phyloP scores from a whole-genome alignment of 2,797 vertebrate species.

The Steatocranus sp. region DNA sequence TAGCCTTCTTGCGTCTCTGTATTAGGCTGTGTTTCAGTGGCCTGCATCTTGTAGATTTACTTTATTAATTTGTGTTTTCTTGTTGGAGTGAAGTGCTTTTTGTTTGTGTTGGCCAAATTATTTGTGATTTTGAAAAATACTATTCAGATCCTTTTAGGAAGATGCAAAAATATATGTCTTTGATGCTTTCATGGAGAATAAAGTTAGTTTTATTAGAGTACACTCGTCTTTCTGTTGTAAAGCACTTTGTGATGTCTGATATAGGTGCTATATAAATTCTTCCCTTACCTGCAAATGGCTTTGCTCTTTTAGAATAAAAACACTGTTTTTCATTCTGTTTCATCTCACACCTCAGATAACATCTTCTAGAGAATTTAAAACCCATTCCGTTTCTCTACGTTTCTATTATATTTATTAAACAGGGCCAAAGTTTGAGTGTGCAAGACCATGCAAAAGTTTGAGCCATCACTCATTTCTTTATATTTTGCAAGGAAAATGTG shows the following conservation, averaged over 20 bases:
- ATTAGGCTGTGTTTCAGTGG: background rate
- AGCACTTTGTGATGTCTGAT: background rate
- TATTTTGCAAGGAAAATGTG: background rate
- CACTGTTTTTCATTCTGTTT: background rate
- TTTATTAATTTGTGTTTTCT: background rate
- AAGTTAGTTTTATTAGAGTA: background rate
- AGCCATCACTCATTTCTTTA: background rate
- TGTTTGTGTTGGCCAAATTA: background rate
- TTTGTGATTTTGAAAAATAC: background rate
- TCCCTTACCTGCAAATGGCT: background rate
- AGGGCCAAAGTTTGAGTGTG: background rate
- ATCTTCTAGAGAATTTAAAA: background rate
- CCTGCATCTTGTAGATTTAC: background rate
- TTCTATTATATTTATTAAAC: background rate
- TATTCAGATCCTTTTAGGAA: background rate
- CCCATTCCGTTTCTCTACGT: fast-evolving
- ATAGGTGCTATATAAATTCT: background rate
- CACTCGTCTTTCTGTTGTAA: background rate
- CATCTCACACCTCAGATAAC: background rate
- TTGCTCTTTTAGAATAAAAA: background rate
- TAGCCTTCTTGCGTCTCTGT: background rate
- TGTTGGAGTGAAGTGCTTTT: background rate
- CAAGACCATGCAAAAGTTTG: background rate
- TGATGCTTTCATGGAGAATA: background rate
- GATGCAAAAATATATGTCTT: background rate